A percentile compares a stretch with the other conserved stretches of the same genome.
These are phyloP conservation scores for Phortica okadai DNA, from an alignment of 2,888 invertebrate genomes.

Conservation along the genomic window DNA sequence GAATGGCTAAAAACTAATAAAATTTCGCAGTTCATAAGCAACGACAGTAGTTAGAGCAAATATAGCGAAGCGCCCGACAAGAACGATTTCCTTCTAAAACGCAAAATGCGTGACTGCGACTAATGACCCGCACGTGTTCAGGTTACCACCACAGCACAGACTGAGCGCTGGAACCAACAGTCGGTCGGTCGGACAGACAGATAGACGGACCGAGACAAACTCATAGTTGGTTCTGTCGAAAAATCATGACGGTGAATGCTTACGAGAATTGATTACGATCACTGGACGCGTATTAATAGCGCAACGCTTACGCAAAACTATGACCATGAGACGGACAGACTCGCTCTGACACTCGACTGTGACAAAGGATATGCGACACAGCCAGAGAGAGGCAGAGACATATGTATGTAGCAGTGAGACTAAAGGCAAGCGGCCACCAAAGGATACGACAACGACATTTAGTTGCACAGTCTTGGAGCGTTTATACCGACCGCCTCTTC, in stretches of 20 bases:
- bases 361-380: constrained; percentile 19
- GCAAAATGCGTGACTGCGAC: constrained; percentile 73
- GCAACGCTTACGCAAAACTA: constrained; percentile 50
- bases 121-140: constrained; percentile 71
- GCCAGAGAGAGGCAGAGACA: neutral
- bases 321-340: constrained; percentile 58
- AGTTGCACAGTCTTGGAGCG: neutral
- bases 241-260: constrained; percentile 44
- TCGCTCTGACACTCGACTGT: neutral
- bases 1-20: constrained; percentile 36
- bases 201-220: constrained; percentile 31
- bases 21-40: constrained; percentile 68
- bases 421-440: constrained; percentile 1
- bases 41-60: constrained; percentile 43
- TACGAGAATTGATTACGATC: constrained; percentile 73
- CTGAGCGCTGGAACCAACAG: constrained; percentile 38
- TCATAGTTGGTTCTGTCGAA: constrained; percentile 33
- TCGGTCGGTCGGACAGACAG: constrained; percentile 7
- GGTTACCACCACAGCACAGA: constrained; percentile 48
- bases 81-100: constrained; percentile 63
- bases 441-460: neutral
- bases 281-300: constrained; percentile 71
- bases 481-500: neutral
- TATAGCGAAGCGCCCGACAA: constrained; percentile 65
- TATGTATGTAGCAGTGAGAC: neutral